phyloP scores from a whole-genome alignment of 2,888 invertebrate species.

The Lasioglossum calceatum region DNA sequence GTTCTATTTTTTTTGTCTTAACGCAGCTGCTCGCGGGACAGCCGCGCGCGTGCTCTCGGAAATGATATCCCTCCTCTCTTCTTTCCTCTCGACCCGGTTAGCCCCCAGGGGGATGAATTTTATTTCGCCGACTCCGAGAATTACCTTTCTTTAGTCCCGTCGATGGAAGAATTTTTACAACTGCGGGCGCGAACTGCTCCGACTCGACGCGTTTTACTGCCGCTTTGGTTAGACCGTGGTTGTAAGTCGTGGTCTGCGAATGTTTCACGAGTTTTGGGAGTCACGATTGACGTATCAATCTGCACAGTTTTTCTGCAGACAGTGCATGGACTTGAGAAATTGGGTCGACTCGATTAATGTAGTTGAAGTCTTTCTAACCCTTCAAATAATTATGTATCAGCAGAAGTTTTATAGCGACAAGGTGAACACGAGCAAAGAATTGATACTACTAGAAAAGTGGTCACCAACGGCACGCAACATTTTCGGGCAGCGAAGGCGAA shows the following conservation, averaged over 20 bases:
- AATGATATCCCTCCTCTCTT: neutral
- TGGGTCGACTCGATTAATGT: neutral
- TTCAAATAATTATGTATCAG: too few species aligned
- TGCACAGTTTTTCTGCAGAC: neutral
- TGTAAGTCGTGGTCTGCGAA: neutral
- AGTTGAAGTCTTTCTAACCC: too few species aligned
- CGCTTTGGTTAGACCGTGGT: neutral
- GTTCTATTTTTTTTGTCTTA: slow-evolving; percentile 1
- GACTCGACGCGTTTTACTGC: neutral
- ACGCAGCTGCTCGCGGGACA: neutral
- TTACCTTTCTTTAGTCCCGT: neutral
- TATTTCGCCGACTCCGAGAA: neutral
- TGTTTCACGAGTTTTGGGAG: neutral
- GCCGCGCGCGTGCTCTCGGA: neutral
- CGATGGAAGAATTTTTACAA: neutral
- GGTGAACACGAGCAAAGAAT: neutral
- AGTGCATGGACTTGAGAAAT: neutral
- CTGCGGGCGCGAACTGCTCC: neutral
- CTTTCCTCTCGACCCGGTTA: neutral
- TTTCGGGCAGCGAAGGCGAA: neutral
- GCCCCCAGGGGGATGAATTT: neutral
- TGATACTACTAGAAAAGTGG: neutral
- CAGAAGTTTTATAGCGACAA: too few species aligned
- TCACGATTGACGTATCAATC: neutral
- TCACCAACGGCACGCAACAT: neutral